phyloP scores from a whole-genome alignment of 2,888 invertebrate species.

The Oscheius onirici region DNA sequence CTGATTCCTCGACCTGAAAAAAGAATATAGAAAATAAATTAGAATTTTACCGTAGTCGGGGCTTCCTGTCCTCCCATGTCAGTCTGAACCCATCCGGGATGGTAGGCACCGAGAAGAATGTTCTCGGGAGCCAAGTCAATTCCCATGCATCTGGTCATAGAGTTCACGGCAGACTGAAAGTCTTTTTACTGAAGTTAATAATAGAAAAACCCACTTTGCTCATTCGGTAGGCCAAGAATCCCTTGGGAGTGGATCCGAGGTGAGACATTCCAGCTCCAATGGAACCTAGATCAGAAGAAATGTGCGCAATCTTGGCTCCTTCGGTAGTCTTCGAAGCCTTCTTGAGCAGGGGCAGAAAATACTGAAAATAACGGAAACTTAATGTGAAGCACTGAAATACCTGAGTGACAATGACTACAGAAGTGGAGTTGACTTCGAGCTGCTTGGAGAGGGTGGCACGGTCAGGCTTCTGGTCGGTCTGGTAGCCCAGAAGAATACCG shows the following conservation, averaged over 20 bases:
- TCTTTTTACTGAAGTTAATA: not conserved
- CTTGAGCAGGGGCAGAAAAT: conserved; percentile 45
- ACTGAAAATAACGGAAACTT: conserved; percentile 9
- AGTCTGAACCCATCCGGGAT: conserved; percentile 59
- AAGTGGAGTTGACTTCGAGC: conserved; percentile 78
- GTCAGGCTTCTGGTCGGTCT: conserved; percentile 2
- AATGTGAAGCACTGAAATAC: not conserved
- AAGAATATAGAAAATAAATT: not conserved
- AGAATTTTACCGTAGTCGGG: conserved; percentile 20
- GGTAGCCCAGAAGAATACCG: conserved; percentile 21
- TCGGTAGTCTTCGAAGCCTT: conserved; percentile 40
- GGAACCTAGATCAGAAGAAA: conserved; percentile 49
- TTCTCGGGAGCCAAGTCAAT: conserved; percentile 39
- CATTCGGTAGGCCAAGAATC: conserved; percentile 42
- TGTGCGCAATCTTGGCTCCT: conserved; percentile 50
- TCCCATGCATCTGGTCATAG: conserved; percentile 48
- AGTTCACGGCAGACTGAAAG: conserved; percentile 52
- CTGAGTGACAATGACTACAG: conserved; percentile 43
- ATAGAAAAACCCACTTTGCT: conserved; percentile 36
- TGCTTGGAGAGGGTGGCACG: conserved; percentile 1
- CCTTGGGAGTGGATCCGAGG: conserved; percentile 7
- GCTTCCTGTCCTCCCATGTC: conserved; percentile 31
- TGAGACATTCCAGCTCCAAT: conserved; percentile 32
- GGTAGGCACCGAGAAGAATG: conserved; percentile 47
- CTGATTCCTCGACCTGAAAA: conserved; percentile 24